These are phyloP conservation scores for Tapirus terrestris DNA, from an alignment of 2,113 vertebrate genomes.

Conservation along the genomic window DNA sequence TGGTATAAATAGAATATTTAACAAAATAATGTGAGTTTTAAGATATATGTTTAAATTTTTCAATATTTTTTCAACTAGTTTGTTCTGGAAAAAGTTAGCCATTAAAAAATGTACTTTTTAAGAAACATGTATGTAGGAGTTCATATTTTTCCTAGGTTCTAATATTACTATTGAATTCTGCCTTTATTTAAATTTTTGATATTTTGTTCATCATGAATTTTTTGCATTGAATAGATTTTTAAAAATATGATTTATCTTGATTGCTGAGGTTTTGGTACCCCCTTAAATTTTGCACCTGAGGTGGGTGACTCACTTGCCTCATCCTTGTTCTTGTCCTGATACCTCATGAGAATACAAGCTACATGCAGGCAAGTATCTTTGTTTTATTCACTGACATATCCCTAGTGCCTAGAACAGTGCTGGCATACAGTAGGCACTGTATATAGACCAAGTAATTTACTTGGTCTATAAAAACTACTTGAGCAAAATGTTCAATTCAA, in stretches of 20 bases:
- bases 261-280: not conserved
- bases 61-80: not conserved
- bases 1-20: constrained; percentile 6
- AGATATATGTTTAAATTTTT: not conserved
- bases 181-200: not conserved
- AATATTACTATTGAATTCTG: not conserved
- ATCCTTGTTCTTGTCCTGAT: not conserved
- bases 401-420: not conserved
- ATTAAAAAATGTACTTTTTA: not conserved
- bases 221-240: not conserved
- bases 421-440: not conserved
- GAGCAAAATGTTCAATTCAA: not conserved
- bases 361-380: not conserved
- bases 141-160: not conserved
- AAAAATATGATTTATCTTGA: not conserved
- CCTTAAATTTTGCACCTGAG: not conserved
- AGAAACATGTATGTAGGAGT: not conserved
- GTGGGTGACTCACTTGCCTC: not conserved
- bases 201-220: not conserved
- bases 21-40: constrained; percentile 9
- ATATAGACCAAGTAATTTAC: not conserved
- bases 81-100: not conserved
- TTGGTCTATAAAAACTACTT: constrained; percentile 11
- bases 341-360: not conserved
- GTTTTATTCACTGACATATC: not conserved